Evolutionary conservation across 2,888 invertebrate species (phyloP), one percentile per base, ranked within the genome.

Genomic region (Polyommatus iphigenia): DNA sequence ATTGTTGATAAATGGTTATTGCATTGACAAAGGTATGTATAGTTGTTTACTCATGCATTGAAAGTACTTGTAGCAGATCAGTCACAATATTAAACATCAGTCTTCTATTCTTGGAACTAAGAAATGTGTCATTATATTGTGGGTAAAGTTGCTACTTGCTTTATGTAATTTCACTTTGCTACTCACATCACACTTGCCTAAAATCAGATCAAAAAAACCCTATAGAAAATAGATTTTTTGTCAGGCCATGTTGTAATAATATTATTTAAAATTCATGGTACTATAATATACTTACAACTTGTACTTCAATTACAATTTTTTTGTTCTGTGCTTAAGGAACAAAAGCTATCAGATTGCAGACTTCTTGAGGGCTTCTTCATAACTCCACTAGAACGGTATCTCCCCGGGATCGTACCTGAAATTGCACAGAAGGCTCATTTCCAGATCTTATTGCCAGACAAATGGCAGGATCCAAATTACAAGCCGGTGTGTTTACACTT

Each of bases 401-500:
- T 99, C 78, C 98, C 99, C 0, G 98, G 97, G 7, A 96, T 99
- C 80, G 97, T 99, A 82, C 98, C 98, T 0, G 95, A 96, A 83
- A 97, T 97, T 84, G 96, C 97, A 0, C 96, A 97, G 87, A 96
- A 96, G 81, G 98, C 98, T 0, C 96, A 97, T 91, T 99, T 98
- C 89, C 94, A 94, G 83, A 95, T 97, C 80, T 86, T 99, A 57
- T 87, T 99, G 82, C 99, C 99, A 0, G 92, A 95, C 46, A 95
- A 96, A 83, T 99, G 99, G 98, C 95, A 95, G 0, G 91, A 95
- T 78, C 93, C 95, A 81, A 91, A 94, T 24, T 95, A 95, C 83
- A 97, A 97, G 86, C 98, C 98, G 3, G 95, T 99, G 59, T 99
- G 99, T 88, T 95, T 99, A 81, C 99, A 99, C 87, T 95, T 99